phyloP scores from a whole-genome alignment of 1,140 invertebrate species.

The Zaprionus inermis region DNA sequence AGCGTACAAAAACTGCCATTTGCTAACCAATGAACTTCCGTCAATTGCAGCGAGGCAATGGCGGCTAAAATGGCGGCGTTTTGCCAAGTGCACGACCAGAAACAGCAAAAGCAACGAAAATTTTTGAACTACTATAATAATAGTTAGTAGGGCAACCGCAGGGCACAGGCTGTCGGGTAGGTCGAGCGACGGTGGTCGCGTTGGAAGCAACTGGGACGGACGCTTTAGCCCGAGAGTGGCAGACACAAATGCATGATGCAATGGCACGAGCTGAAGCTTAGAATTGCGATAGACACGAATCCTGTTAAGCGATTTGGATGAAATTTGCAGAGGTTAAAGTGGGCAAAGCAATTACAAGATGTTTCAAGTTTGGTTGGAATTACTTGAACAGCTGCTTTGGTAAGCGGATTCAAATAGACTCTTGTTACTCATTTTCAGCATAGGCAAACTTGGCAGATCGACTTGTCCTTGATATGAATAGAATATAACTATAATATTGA shows the following conservation, averaged over 20 bases:
- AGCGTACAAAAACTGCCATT: slow-evolving; percentile 82
- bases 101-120: slow-evolving; percentile 49
- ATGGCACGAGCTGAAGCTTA: slow-evolving; percentile 36
- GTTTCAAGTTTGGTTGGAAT: too few species aligned
- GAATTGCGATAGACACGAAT: background rate
- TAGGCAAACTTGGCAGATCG: too few species aligned
- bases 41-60: slow-evolving; percentile 75
- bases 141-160: slow-evolving; percentile 80
- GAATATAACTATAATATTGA: background rate
- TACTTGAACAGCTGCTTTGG: too few species aligned
- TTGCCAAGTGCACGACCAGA: slow-evolving; percentile 63
- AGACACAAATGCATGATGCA: background rate
- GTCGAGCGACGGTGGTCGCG: background rate
- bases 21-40: slow-evolving; percentile 82
- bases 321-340: too few species aligned
- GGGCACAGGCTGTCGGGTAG: slow-evolving; percentile 51
- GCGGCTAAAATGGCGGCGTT: slow-evolving; percentile 71
- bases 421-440: too few species aligned
- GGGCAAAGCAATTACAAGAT: too few species aligned
- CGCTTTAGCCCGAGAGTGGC: slow-evolving; percentile 9
- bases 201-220: slow-evolving; percentile 10
- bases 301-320: too few species aligned
- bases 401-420: too few species aligned
- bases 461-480: background rate
- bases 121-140: slow-evolving; percentile 72